Conservation (phyloP, 2,888 invertebrate genomes). For the Cabera pusaria region DNA sequence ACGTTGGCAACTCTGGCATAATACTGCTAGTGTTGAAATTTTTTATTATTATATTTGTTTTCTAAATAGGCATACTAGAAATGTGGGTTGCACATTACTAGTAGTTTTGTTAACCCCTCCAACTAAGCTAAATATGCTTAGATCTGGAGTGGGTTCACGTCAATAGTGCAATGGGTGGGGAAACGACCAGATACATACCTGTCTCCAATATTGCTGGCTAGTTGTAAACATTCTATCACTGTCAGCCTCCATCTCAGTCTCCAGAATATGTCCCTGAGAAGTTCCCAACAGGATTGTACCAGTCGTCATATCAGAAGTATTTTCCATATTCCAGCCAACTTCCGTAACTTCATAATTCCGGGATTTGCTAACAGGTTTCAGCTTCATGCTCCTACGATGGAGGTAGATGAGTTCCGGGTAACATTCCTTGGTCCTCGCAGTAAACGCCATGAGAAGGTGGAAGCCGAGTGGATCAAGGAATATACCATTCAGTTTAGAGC, state of each 20-base stretch:
- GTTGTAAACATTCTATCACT: conserved; percentile 93
- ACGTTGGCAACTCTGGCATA: too few species aligned
- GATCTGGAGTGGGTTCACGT: too few species aligned
- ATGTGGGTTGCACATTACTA: too few species aligned
- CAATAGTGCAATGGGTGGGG: too few species aligned
- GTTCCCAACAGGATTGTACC: conserved; percentile 95
- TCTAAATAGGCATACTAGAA: too few species aligned
- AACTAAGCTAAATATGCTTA: too few species aligned
- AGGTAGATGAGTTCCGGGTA: conserved; percentile 91
- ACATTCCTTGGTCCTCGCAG: conserved; percentile 82
- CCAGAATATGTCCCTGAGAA: conserved; percentile 94
- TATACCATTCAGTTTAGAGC: conserved; percentile 85
- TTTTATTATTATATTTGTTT: too few species aligned
- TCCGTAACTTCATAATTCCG: conserved; percentile 93
- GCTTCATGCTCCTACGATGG: conserved; percentile 89
- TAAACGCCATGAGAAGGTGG: conserved; percentile 91
- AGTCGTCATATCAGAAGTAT: conserved; percentile 87
- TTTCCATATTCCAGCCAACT: conserved; percentile 93
- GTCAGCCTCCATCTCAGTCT: conserved; percentile 92
- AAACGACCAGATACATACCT: too few species aligned
- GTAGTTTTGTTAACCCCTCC: too few species aligned
- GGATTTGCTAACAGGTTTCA: conserved; percentile 85
- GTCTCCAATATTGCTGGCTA: conserved; percentile 91
- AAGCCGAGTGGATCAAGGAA: conserved; percentile 94
- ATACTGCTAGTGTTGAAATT: too few species aligned